Evolutionary conservation across 2,113 vertebrate species (phyloP), one percentile per base, ranked within the genome.

Genomic region (Salminus brasiliensis): DNA sequence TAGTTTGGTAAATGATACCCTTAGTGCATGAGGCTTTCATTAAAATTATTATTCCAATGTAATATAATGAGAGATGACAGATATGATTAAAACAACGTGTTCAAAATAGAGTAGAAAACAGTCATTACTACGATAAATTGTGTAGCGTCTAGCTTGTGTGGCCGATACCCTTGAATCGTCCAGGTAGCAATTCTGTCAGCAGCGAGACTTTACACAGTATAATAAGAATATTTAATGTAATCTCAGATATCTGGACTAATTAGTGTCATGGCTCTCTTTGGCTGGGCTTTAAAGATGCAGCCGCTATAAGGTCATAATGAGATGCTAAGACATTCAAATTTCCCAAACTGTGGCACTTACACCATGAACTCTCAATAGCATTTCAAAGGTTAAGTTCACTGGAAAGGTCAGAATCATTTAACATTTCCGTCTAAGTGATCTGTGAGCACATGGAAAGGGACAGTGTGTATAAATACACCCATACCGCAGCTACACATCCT

Each of bases 361-460:
- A 86, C 87, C 80, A 90, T 86, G 12, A 77, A 88, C 86, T 73
- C 82, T 85, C 72, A 77, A 86, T 91, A 88, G 89, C 91, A 89
- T 93, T 90, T 36, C 63, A 91, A 93, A 91, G 89, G 88, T 91
- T 92, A 89, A 88, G 86, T 84, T 88, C 67, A 29, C 62, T 29
- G 34, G 67, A 92, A 93, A 91, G 88, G 89, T 82, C 87, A 90
- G 85, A 77, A 83, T 91, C 87, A 91, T 91, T 89, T 91, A 85
- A 89, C 83, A 85, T 88, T 87, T 75, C 62, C 69, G 82, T 87
- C 77, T 86, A 72, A 86, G 84, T 76, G 60, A 66, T 10, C 32
- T 75, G 12, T 52, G 62, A 75, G 62, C 62, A 76, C 62, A 41
- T 4, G 47, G 32, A 66, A 49, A 12, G 62, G 63, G 60, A 76